Evolutionary conservation across 2,888 invertebrate species (phyloP), one percentile per base, ranked within the genome.

Genomic region (Hirtodrosophila trivittata): DNA sequence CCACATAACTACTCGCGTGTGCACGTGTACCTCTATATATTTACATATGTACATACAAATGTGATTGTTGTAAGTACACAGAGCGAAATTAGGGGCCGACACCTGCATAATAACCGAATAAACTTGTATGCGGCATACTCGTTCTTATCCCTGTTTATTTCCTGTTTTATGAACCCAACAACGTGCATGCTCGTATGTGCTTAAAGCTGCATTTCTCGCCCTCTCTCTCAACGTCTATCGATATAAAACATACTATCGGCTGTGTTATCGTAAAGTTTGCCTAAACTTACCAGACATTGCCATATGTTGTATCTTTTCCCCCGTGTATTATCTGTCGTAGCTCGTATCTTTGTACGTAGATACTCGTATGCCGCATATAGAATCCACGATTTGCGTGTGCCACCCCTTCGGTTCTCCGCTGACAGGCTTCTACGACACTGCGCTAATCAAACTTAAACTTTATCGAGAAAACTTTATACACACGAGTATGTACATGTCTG

Each of bases 371-470:
- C 18, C 18, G 2, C 18, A 21, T 5, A 21, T 21, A 5, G 2
- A 21, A 21, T 5, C 18, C 2, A 21, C 18, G 5, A 3, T 3
- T 21, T 21, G 18, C 2, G 18, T 21, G 18, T 21, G 3, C 18
- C 18, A 21, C 18, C 18, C 18, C 18, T 5, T 33, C 4, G 14
- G 6, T 30, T 1, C 6, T 26, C 13, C 7, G 2, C 46, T 45
- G 45, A 38, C 38, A 14, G 13, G 18, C 13, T 45, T 41, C 5
- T 32, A 54, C 30, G 30, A 37, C 26, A 51, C 30, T 41, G 33
- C 46, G 58, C 67, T 63, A 71, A 69, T 65, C 71, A 71, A 81
- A 68, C 59, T 77, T 57, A 21, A 70, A 60, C 54, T 52, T 50
- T 35, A 49, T 58, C 12, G 18, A 10, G 41, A 9, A 37, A 69